These are phyloP conservation scores for Anseranas semipalmata DNA, from an alignment of 2,113 vertebrate genomes.

Conservation along the genomic window DNA sequence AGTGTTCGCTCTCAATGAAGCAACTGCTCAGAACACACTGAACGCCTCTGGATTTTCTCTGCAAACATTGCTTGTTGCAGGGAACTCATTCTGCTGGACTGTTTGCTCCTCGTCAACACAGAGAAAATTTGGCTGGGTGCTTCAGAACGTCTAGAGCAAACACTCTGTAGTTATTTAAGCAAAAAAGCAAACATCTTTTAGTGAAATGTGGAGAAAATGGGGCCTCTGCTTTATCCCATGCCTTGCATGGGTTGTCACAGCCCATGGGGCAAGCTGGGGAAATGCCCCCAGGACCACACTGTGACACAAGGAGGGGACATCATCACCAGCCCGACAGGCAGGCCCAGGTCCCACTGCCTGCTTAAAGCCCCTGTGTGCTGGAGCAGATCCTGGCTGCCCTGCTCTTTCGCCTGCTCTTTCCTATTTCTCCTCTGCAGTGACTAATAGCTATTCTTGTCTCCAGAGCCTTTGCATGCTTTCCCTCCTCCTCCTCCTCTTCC, in stretches of 20 bases:
- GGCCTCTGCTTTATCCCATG: accelerated
- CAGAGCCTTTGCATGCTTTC: neutral
- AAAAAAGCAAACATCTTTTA: constrained; percentile 3
- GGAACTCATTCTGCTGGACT: neutral
- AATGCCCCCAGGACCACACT: neutral
- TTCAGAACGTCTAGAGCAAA: constrained; percentile 22
- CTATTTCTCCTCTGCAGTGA: neutral
- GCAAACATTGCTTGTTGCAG: neutral
- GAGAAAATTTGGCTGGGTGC: neutral
- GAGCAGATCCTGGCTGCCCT: neutral
- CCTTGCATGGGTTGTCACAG: accelerated
- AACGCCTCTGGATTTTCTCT: neutral
- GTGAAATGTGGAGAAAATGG: neutral
- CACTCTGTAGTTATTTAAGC: neutral
- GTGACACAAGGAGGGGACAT: neutral
- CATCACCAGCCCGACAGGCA: neutral
- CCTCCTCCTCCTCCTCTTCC: neutral
- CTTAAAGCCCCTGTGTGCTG: neutral
- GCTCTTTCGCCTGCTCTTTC: constrained; percentile 31
- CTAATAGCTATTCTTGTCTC: constrained; percentile 44
- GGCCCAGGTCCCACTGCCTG: neutral
- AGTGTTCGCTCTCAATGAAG: accelerated
- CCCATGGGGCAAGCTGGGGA: neutral
- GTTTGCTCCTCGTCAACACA: constrained; percentile 27
- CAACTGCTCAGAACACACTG: neutral